phyloP scores from a whole-genome alignment of 2,888 invertebrate species.

The Oscheius myriophilus region DNA sequence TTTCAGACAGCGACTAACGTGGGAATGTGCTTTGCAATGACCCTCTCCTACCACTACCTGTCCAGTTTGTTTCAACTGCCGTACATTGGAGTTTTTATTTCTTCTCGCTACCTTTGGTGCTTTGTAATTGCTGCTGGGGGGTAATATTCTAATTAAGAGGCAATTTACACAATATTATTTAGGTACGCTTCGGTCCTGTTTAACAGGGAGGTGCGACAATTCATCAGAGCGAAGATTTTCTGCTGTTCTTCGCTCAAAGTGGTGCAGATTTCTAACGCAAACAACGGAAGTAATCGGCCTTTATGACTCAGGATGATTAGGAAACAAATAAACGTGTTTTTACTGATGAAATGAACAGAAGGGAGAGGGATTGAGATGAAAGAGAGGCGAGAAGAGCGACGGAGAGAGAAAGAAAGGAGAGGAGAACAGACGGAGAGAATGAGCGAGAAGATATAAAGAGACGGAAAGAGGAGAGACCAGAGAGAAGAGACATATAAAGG shows the following conservation, averaged over 20 bases:
- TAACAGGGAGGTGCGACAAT: conserved; percentile 12
- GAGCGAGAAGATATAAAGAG: not conserved
- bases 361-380: not conserved
- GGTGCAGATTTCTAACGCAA: no score
- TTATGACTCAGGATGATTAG: not conserved
- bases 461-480: not conserved
- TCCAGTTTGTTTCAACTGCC: not conserved
- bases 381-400: not conserved
- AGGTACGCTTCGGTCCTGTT: conserved; percentile 9
- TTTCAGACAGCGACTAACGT: conserved; percentile 9
- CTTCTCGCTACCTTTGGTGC: conserved; percentile 17
- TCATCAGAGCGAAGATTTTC: conserved; percentile 12
- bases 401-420: not conserved
- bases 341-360: not conserved
- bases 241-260: not conserved
- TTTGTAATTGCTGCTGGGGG: conserved; percentile 17
- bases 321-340: conserved; percentile 2
- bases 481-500: not conserved
- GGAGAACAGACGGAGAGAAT: no score
- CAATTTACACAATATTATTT: not conserved
- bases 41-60: not conserved
- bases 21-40: not conserved
- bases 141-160: not conserved
- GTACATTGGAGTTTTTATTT: not conserved
- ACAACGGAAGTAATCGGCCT: no score